Base-by-base conservation (phyloP, 2,797 vertebrate genomes). In the Otus scops region DNA sequence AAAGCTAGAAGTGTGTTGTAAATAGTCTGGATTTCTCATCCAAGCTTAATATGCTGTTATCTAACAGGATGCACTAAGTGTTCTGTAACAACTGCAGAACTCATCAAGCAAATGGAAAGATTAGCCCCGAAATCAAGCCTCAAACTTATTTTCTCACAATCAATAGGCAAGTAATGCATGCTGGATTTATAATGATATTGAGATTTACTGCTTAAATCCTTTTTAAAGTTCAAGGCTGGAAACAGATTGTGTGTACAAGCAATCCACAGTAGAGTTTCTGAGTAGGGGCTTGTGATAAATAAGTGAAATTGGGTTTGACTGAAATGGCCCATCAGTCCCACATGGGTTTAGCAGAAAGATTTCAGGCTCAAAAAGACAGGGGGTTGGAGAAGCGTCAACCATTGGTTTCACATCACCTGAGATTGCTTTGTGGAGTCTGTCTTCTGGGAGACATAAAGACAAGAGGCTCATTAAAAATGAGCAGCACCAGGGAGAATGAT, bases 191-290 rank as follows among this genome's bases (percentile, higher is more conserved):
- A 98, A 98, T 98, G 98, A 98, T 99, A 99, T 98, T 98, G 98
- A 98, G 98, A 98, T 98, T 98, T 98, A 99, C 98, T 98, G 98
- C 97, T 98, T 98, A 99, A 99, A 99, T 99, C 98, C 98, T 98
- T 97, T 98, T 97, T 97, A 97, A 98, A 98, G 98, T 99, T 98
- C 97, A 98, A 98, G 98, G 98, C 98, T 98, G 98, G 97, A 98
- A 98, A 98, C 97, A 98, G 98, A 98, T 98, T 98, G 96, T 98
- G 96, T 97, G 97, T 98, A 98, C 97, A 98, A 98, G 98, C 97
- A 98, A 98, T 98, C 97, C 97, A 97, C 97, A 94, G 92, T 92
- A 94, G 97, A 98, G 97, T 97, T 97, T 98, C 96, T 98, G 97
- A 98, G 98, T 96, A 98, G 97, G 95, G 97, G 96, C 95, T 98